These are phyloP conservation scores for Glareola pratincola DNA, from an alignment of 2,113 vertebrate genomes.

Conservation along the genomic window DNA sequence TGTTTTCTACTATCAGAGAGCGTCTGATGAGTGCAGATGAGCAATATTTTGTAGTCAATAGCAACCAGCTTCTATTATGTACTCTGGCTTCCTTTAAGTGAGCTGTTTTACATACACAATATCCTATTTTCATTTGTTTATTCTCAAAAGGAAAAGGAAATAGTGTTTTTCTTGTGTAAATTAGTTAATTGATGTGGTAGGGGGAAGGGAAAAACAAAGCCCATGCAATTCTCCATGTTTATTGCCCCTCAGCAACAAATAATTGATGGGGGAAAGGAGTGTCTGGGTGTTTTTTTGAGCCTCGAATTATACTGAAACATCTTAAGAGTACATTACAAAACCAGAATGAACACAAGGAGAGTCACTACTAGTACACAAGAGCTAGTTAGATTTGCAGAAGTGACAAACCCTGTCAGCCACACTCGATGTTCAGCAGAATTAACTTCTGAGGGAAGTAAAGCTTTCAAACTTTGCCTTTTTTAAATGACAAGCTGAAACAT, in stretches of 20 bases:
- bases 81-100: background rate
- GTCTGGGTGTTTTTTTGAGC: background rate
- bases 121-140: background rate
- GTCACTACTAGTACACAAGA: background rate
- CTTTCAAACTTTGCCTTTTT: background rate
- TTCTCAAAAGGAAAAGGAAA: background rate
- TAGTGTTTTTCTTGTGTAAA: background rate
- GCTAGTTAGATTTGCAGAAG: background rate
- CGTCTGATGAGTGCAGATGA: background rate
- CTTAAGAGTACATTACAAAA: background rate
- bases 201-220: background rate
- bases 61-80: slow-evolving; percentile 10
- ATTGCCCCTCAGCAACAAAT: background rate
- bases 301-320: background rate
- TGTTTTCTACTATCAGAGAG: background rate
- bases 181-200: background rate
- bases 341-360: background rate
- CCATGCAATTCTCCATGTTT: background rate
- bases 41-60: slow-evolving; percentile 50
- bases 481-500: background rate
- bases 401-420: background rate
- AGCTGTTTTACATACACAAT: background rate
- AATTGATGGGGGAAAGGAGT: background rate
- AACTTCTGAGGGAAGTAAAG: background rate
- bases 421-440: background rate